Base-by-base conservation (phyloP, 2,113 vertebrate species). In the Nesogale talazaci region DNA sequence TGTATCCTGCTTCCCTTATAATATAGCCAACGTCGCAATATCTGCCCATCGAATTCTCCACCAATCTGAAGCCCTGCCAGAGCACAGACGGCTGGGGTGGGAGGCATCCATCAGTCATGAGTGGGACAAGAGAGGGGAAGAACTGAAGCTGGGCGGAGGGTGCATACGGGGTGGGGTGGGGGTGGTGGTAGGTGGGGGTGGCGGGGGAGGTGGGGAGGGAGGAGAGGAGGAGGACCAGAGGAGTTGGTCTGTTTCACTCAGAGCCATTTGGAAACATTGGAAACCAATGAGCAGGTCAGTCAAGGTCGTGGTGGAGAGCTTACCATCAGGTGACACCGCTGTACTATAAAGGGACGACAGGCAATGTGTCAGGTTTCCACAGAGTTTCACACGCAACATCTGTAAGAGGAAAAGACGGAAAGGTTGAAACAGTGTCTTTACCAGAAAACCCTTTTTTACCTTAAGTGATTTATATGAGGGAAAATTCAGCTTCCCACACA, bases 311-410 rank as follows among this genome's bases (percentile, higher is more conserved):
- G 59, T 70, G 42, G 59, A 22, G 79, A 63, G 79, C 97, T 96
- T 97, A 98, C 98, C 98, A 2, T 98, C 97, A 97, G 98, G 94
- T 95, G 97, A 97, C 94, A 88, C 82, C 93, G 90, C 80, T 0
- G 94, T 95, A 92, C 97, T 95, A 80, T 94, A 97, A 38, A 88
- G 89, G 40, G 57, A 86, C 86, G 79, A 83, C 0, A 16, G 83
- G 74, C 0, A 0, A 59, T 38, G 29, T 8, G 63, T 92, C 86
- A 89, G 52, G 0, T 70, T 95, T 93, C 88, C 31, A 0, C 27
- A 3, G 0, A 17, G 80, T 84, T 77, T 96, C 93, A 96, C 27
- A 67, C 57, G 84, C 63, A 82, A 9, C 83, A 97, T 94, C 98
- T 98, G 95, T n/a, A 97, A 95, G 63, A 94, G 25, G 0, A 91